Percentiles rank a stretch among this genome's conserved stretches.
These are phyloP conservation scores for Bombyx mandarina DNA, from an alignment of 1,140 invertebrate species.

Conservation along the genomic window DNA sequence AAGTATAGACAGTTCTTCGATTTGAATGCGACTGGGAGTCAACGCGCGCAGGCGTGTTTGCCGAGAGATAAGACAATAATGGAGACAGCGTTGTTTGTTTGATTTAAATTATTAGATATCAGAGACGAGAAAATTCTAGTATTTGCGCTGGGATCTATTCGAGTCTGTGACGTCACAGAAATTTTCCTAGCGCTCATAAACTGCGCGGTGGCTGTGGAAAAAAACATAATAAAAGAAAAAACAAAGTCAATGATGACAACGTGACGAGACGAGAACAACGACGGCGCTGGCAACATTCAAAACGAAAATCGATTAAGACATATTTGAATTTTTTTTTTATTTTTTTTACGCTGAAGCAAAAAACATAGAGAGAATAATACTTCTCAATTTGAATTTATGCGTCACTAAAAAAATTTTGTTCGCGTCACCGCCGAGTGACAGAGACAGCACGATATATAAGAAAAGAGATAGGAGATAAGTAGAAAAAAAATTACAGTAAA, in stretches of 20 bases:
- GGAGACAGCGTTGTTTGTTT: constrained; percentile 31
- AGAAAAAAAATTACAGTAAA: too few species aligned
- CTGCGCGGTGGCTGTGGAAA: neutral
- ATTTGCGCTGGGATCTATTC: constrained; percentile 5
- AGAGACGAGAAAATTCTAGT: neutral
- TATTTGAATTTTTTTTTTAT: too few species aligned
- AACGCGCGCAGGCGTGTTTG: constrained; percentile 9
- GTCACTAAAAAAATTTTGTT: too few species aligned
- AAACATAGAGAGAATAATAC: too few species aligned
- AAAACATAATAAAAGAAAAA: neutral
- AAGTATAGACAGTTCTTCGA: constrained; percentile 42
- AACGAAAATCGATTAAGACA: too few species aligned
- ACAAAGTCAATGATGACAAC: neutral
- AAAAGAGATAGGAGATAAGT: too few species aligned
- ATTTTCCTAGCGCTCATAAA: constrained; percentile 1
- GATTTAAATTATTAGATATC: neutral
- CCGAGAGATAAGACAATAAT: constrained; percentile 32
- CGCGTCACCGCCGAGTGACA: too few species aligned
- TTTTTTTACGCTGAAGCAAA: too few species aligned
- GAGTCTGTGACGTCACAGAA: constrained; percentile 18
- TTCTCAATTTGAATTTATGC: too few species aligned
- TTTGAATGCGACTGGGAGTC: constrained; percentile 10
- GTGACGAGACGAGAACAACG: too few species aligned
- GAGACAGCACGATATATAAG: too few species aligned
- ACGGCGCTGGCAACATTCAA: too few species aligned